Base-by-base conservation (phyloP, 2,888 invertebrate species). In the Andrena minutula region DNA sequence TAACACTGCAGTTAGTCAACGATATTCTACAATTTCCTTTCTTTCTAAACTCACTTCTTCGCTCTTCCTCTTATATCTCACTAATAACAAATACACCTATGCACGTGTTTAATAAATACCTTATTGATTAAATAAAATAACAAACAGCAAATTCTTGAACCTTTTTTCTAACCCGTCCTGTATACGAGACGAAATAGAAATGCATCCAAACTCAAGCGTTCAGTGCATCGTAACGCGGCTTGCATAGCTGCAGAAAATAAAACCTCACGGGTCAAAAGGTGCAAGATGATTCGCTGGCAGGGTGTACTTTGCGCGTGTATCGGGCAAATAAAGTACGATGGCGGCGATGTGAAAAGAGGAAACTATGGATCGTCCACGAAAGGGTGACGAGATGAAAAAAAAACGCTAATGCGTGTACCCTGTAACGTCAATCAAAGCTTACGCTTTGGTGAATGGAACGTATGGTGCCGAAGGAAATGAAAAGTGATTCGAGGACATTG, bases 331-430 rank as follows among this genome's bases (percentile, higher is more conserved):
- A 65, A 61, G 26, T 32, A 26, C 16, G 20, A 35, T 12, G 61
- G 16, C 16, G 41, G 41, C 41, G 10, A 8, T 6, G n/a, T 35
- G 68, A 51, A 35, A 35, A n/a, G 10, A 10, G 26, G 41, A 51
- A 49, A 51, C 49, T 53, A 16, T 41, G 41, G 41, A 41, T 41
- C 41, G 41, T 41, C 1, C 41, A 16, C 41, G 8, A 56, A 58
- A 28, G 28, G 26, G 35, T 30, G n/a, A 2, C 26, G 53, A 41
- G 28, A 63, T 8, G 56, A 10, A 32, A 60, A 26, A 64, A 63
- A 75, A 16, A 71, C 76, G n/a, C 58, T 76, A 76, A 76, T 71
- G 71, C 58, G 49, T 47, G 64, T 71, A 49, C 47, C 58, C 58
- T 76, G 76, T 60, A 65, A 49, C 28, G 76, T 65, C 76, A 65